Percentiles rank a stretch among this genome's conserved stretches.
Conservation (phyloP, 2,888 invertebrate genomes). For the Platynereis dumerilii region DNA sequence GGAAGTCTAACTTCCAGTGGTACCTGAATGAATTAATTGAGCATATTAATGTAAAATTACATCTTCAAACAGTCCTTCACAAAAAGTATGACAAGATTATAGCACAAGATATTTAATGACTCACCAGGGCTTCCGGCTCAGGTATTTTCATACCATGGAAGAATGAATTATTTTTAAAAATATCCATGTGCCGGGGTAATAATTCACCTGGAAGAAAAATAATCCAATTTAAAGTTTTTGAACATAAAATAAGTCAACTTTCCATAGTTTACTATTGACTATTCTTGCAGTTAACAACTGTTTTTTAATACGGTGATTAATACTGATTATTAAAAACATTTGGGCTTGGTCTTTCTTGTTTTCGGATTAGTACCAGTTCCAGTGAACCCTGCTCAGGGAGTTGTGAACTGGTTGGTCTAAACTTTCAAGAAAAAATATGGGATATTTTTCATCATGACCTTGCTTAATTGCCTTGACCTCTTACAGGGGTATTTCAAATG, state of each 20-base stretch:
- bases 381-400: too few relatives aligned
- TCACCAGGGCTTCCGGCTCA: constrained; percentile 56
- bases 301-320: background rate
- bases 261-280: background rate
- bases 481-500: too few relatives aligned
- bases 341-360: too few relatives aligned
- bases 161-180: constrained; percentile 60
- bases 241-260: background rate
- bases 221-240: background rate
- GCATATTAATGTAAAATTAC: background rate
- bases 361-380: too few relatives aligned
- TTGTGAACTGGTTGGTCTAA: too few relatives aligned
- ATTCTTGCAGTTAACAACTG: background rate
- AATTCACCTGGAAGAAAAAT: constrained; percentile 52
- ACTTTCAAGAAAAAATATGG: too few relatives aligned
- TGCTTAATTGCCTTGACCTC: too few relatives aligned
- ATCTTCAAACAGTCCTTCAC: too few relatives aligned
- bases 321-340: too few relatives aligned
- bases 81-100: too few relatives aligned
- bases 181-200: constrained; percentile 59
- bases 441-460: too few relatives aligned
- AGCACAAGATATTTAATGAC: too few relatives aligned
- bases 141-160: constrained; percentile 62
- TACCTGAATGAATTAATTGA: constrained; percentile 64
- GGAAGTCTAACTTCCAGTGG: constrained; percentile 88